Base-by-base conservation (phyloP, 1,140 invertebrate species). In the Acromyrmex heyeri region DNA sequence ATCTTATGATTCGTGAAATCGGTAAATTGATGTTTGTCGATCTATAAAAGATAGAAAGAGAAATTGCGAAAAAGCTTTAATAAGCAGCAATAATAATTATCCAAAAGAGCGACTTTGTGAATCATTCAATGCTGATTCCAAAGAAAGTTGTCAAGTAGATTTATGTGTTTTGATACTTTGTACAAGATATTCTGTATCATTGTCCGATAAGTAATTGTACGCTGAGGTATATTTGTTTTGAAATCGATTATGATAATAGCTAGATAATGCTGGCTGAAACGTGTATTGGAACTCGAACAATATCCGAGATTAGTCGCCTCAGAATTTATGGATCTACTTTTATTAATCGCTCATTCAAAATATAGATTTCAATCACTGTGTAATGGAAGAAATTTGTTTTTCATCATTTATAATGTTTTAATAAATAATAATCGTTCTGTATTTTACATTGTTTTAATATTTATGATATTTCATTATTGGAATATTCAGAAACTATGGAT, bases 131-230 rank as follows among this genome's bases (percentile, higher is more conserved):
- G 8, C 7, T 44, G 10, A 0, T 44, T 93, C 91, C 16, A 91
- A 88, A 7, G 93, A 93, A 14, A 95, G 77, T 70, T 94, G 18
- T 94, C 93, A 3, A 95, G 88, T 10, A 95, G 93, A 88, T 90
- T 94, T 83, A 57, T 94, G 93, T 16, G 93, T 88, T 90, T 91
- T 93, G 5, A 93, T 92, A 72, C 94, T 94, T 44, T 91, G 92
- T 34, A 87, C 77, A 6, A 94, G 94, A 82, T 92, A 89, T 10
- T 87, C 72, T 0, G 88, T 82, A 53, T 62, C 77, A 12, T 50
- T 73, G 1, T 57, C 53, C 0, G 59, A 78, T 34, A 57, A n/a
- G 61, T 38, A 77, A 53, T 57, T 61, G 38, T 78, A 64, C 3
- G 64, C 30, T n/a, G 30, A 75, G 67, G n/a, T 44, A 2, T 62